Conservation (phyloP, 2,797 vertebrate species). For the Cirrhinus mrigala region DNA sequence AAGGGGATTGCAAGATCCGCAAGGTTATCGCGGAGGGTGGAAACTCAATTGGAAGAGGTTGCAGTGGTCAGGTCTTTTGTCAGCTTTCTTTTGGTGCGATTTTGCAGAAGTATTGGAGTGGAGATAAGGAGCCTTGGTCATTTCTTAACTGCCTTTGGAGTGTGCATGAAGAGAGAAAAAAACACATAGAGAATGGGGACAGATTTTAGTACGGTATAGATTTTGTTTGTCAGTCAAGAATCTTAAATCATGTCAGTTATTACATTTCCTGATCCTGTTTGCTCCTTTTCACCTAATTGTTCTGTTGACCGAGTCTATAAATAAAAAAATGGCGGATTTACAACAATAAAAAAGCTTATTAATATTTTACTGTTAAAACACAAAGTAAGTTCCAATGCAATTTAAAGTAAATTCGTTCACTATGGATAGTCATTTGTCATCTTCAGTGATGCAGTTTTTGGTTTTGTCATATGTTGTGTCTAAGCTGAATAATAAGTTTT, state of each 20-base stretch:
- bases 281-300: constrained; percentile 33
- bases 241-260: background rate
- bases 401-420: background rate
- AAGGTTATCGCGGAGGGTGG: constrained; percentile 54
- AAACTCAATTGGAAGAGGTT: constrained; percentile 48
- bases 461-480: background rate
- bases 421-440: background rate
- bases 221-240: background rate
- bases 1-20: constrained; percentile 27
- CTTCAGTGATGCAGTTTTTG: background rate
- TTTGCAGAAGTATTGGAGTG: constrained; percentile 37
- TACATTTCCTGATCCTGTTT: background rate
- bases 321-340: background rate
- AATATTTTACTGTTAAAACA: background rate
- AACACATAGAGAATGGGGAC: background rate
- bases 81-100: constrained; percentile 47
- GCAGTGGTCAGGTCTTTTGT: constrained; percentile 51
- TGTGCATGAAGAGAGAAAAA: background rate
- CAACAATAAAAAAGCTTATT: background rate
- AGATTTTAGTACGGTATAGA: background rate
- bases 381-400: background rate
- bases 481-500: background rate
- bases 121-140: constrained; percentile 53
- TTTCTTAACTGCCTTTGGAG: constrained; percentile 34
- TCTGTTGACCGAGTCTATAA: constrained; percentile 29